A percentile compares a stretch with the other conserved stretches of the same genome.
Conservation (phyloP, 1,140 invertebrate species). For the Cyrtorhinus lividipennis region DNA sequence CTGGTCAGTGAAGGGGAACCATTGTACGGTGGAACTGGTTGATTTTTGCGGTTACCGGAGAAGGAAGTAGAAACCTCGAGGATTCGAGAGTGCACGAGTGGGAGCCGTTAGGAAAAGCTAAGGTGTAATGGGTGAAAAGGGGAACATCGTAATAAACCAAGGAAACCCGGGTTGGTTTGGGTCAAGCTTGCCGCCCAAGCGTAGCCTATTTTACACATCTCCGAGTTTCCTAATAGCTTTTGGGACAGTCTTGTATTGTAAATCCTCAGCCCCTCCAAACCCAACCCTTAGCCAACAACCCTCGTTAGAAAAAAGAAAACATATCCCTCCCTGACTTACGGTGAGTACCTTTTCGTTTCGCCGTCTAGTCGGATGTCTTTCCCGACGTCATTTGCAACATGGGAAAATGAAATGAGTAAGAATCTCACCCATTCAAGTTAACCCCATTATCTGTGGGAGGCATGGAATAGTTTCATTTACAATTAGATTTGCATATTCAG, state of each 20-base stretch:
- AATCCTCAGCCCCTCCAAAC: constrained; percentile 3
- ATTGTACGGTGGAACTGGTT: too few relatives aligned
- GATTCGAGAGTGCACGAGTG: constrained; percentile 4
- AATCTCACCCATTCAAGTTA: too few relatives aligned
- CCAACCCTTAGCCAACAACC: not conserved
- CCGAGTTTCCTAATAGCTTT: constrained; percentile 23
- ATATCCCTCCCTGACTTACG: not conserved
- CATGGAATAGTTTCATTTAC: too few relatives aligned
- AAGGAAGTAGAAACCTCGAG: not conserved
- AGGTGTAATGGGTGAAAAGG: constrained; percentile 6
- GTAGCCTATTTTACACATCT: constrained; percentile 25
- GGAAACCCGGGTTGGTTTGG: constrained; percentile 5
- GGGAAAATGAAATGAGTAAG: too few relatives aligned
- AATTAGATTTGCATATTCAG: too few relatives aligned
- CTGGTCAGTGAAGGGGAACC: too few relatives aligned
- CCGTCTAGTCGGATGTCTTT: too few relatives aligned
- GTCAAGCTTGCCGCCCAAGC: constrained; percentile 18
- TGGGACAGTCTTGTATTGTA: constrained; percentile 20
- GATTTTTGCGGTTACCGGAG: not conserved
- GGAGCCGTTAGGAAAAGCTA: constrained; percentile 13
- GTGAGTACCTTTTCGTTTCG: too few relatives aligned
- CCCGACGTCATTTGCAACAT: too few relatives aligned
- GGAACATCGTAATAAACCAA: constrained; percentile 12
- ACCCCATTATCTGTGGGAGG: too few relatives aligned
- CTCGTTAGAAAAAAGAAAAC: constrained; percentile 2